Conservation (phyloP, 2,888 invertebrate species). For the Xiphydria camelus region DNA sequence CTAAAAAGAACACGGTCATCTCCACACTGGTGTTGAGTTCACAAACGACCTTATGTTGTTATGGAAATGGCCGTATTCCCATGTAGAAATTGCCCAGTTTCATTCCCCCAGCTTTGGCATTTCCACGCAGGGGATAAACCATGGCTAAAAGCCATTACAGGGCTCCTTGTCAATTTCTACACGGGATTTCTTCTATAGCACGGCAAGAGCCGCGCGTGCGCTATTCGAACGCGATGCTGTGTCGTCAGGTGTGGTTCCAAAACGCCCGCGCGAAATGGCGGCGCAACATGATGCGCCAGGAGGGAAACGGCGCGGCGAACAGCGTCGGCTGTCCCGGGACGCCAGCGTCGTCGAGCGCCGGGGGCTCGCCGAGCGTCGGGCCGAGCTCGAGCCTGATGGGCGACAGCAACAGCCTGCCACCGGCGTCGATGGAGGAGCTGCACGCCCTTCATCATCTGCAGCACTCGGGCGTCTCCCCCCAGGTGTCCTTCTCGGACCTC, state of each 20-base stretch:
- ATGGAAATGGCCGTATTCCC: too few species aligned
- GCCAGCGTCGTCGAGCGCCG: slow-evolving; percentile 52
- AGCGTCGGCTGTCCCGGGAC: slow-evolving; percentile 50
- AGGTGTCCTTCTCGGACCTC: slow-evolving; percentile 57
- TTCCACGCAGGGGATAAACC: too few species aligned
- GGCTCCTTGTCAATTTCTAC: too few species aligned
- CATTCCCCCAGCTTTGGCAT: too few species aligned
- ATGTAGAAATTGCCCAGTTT: too few species aligned
- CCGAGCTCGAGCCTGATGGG: slow-evolving; percentile 56
- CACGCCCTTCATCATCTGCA: slow-evolving; percentile 61
- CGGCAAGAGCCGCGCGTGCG: too few species aligned
- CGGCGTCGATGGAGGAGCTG: slow-evolving; percentile 61
- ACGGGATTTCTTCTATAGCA: too few species aligned
- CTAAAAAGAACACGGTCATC: neutral
- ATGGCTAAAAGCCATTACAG: too few species aligned
- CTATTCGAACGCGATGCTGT: slow-evolving; percentile 14
- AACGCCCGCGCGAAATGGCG: slow-evolving; percentile 99
- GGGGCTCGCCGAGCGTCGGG: slow-evolving; percentile 50
- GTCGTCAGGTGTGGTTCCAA: slow-evolving; percentile 95
- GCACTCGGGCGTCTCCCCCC: slow-evolving; percentile 58
- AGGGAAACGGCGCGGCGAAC: slow-evolving; percentile 58
- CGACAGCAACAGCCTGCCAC: slow-evolving; percentile 60
- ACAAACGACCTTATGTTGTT: too few species aligned
- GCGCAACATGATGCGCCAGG: slow-evolving; percentile 88
- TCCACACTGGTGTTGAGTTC: too few species aligned